These are phyloP conservation scores for Lerema accius DNA, from an alignment of 1,140 invertebrate genomes.

Conservation along the genomic window DNA sequence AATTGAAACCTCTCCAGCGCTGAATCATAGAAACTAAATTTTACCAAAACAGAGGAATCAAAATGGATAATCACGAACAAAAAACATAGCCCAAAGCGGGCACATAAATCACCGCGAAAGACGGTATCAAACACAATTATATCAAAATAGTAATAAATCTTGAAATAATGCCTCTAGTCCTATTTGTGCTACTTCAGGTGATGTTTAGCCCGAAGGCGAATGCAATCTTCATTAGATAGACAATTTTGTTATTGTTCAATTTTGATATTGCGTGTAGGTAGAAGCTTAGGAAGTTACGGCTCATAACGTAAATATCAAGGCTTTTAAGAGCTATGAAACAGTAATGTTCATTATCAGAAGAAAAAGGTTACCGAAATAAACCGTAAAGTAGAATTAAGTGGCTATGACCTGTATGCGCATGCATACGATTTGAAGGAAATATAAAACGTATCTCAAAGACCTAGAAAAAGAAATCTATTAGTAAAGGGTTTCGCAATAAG, in stretches of 20 bases:
- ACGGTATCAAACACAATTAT: conserved; percentile 65
- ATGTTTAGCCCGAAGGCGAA: conserved; percentile 52
- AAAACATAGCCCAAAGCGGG: conserved; percentile 54
- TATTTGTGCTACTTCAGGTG: conserved; percentile 75
- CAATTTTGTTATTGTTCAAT: conserved; percentile 53
- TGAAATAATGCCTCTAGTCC: conserved; percentile 67
- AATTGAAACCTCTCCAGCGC: conserved; percentile 15
- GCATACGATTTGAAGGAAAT: too few relatives aligned
- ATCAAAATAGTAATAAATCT: conserved; percentile 76
- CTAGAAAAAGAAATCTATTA: too few relatives aligned
- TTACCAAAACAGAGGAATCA: conserved; percentile 19
- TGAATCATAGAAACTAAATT: conserved; percentile 21
- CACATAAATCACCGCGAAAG: conserved; percentile 71
- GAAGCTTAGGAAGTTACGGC: background rate
- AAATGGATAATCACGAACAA: conserved; percentile 42
- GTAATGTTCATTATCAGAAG: background rate
- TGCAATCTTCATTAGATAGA: conserved; percentile 75
- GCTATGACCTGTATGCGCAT: too few relatives aligned
- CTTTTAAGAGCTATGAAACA: background rate
- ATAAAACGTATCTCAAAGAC: too few relatives aligned
- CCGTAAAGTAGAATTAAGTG: too few relatives aligned
- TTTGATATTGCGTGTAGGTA: conserved; percentile 24
- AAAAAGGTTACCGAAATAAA: background rate
- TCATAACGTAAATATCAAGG: background rate
- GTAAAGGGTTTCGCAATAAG: too few relatives aligned